Evolutionary conservation across 1,140 invertebrate genomes (phyloP).

Genomic region (Apis cerana): DNA sequence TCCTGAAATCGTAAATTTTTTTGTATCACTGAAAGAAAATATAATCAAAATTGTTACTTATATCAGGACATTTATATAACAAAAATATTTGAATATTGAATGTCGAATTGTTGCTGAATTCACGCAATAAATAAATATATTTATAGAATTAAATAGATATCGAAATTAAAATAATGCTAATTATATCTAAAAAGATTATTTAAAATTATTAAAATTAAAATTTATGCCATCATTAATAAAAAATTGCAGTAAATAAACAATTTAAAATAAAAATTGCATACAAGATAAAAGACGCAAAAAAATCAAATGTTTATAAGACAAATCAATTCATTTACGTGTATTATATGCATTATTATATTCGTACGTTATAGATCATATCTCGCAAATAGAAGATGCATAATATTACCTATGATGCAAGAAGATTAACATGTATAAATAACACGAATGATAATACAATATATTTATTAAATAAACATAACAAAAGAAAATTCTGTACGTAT

Average conservation of each 20-base stretch:
- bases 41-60: not conserved
- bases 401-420: not conserved
- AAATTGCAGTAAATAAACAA: not conserved
- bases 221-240: not conserved
- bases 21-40: no score
- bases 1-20: not conserved
- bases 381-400: not conserved
- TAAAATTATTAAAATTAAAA: not conserved
- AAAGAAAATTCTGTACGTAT: not conserved
- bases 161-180: not conserved
- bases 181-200: no score
- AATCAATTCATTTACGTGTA: not conserved
- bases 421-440: not conserved
- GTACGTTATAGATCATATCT: not conserved
- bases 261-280: not conserved
- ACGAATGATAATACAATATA: not conserved
- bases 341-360: not conserved
- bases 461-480: no score
- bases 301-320: not conserved
- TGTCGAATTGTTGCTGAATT: not conserved
- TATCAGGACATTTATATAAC: not conserved
- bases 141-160: not conserved
- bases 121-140: not conserved
- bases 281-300: not conserved
- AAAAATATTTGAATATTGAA: no score